A percentile compares a stretch with the other conserved stretches of the same genome.
phyloP scores from a whole-genome alignment of 2,113 vertebrate species.

The Echinops telfairi region DNA sequence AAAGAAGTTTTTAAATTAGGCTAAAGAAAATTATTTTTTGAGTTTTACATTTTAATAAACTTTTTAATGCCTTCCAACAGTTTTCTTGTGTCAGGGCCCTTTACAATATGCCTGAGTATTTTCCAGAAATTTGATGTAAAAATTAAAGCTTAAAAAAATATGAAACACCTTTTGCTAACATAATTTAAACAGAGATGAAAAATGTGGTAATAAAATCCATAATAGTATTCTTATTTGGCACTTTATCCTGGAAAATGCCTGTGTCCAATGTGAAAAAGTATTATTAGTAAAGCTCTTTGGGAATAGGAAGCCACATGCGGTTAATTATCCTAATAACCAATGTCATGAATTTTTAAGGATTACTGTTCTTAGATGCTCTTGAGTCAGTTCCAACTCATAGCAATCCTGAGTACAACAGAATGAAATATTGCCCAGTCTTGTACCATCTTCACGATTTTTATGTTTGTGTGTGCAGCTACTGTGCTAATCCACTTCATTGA shows the following conservation, averaged over 20 bases:
- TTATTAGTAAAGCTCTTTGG: neutral
- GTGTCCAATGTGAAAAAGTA: neutral
- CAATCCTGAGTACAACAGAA: too few species aligned
- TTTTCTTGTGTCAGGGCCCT: neutral
- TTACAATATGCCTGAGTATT: neutral
- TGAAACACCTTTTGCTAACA: neutral
- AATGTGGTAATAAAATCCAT: neutral
- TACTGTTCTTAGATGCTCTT: too few species aligned
- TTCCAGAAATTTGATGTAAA: slow-evolving; percentile 40
- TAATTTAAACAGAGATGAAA: neutral
- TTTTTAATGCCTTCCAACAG: neutral
- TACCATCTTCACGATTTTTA: too few species aligned
- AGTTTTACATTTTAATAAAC: slow-evolving; percentile 35
- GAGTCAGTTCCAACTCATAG: too few species aligned
- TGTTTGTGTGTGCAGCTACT: too few species aligned
- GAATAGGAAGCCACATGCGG: neutral
- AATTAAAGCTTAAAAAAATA: slow-evolving; percentile 31
- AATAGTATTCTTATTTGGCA: neutral
- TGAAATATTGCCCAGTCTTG: too few species aligned
- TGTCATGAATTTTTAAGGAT: neutral
- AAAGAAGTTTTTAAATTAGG: slow-evolving; percentile 40
- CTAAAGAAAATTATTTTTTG: slow-evolving; percentile 21
- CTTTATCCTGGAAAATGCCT: neutral
- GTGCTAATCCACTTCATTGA: too few species aligned
- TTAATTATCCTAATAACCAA: slow-evolving; percentile 29